phyloP scores from a whole-genome alignment of 2,797 vertebrate species.

The Sebastes steindachneri region DNA sequence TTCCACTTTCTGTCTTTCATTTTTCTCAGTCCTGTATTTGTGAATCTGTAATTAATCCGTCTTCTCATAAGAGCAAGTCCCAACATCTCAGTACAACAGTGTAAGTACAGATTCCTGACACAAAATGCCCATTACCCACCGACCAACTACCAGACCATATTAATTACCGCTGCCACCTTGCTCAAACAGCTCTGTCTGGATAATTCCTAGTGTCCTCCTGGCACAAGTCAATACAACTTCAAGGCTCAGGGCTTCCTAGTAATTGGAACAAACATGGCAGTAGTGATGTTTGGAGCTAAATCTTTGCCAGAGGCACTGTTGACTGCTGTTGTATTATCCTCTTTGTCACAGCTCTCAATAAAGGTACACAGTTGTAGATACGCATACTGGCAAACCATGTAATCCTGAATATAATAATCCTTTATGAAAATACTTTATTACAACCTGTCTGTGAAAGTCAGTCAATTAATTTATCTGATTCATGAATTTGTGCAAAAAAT shows the following conservation, averaged over 20 bases:
- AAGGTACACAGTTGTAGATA: slow-evolving; percentile 52
- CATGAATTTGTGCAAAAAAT: neutral
- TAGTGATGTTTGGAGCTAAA: slow-evolving; percentile 72
- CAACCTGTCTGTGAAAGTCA: slow-evolving; percentile 37
- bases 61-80: neutral
- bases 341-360: slow-evolving; percentile 66
- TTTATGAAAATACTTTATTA: slow-evolving; percentile 50
- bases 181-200: slow-evolving; percentile 67
- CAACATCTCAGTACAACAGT: slow-evolving; percentile 22
- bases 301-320: slow-evolving; percentile 70
- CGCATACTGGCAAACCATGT: slow-evolving; percentile 45
- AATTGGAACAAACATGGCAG: slow-evolving; percentile 90
- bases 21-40: slow-evolving; percentile 1
- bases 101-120: slow-evolving; percentile 36
- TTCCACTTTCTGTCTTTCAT: neutral
- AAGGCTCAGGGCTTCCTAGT: slow-evolving; percentile 88
- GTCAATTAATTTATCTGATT: slow-evolving; percentile 31
- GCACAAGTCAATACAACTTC: slow-evolving; percentile 88
- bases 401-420: slow-evolving; percentile 65
- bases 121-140: slow-evolving; percentile 50
- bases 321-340: slow-evolving; percentile 68
- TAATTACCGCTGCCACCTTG: slow-evolving; percentile 68
- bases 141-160: slow-evolving; percentile 50
- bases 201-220: slow-evolving; percentile 71
- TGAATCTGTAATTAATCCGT: slow-evolving; percentile 34